These are phyloP conservation scores for Crypturellus undulatus DNA, from an alignment of 2,113 vertebrate genomes.

Conservation along the genomic window DNA sequence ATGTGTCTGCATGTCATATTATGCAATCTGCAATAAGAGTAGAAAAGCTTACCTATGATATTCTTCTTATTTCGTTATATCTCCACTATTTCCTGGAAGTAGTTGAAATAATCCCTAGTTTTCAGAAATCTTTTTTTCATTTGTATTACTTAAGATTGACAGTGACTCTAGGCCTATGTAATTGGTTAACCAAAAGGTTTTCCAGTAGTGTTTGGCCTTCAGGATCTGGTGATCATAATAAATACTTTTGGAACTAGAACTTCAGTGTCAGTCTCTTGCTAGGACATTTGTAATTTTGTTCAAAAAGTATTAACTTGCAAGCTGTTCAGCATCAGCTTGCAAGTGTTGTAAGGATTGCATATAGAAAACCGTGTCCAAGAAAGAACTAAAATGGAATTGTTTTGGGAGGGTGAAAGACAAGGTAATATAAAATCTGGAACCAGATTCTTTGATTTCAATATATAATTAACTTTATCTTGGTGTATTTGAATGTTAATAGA, in stretches of 20 bases:
- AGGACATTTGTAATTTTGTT: neutral
- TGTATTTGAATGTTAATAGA: neutral
- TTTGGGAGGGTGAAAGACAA: neutral
- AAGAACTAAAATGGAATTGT: neutral
- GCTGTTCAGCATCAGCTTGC: neutral
- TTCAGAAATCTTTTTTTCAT: neutral
- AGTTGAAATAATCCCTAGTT: neutral
- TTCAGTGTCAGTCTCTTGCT: neutral
- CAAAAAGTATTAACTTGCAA: neutral
- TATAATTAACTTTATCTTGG: neutral
- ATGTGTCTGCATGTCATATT: neutral
- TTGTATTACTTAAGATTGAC: neutral
- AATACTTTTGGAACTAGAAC: neutral
- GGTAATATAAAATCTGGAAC: neutral
- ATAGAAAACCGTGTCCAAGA: neutral
- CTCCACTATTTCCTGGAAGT: neutral
- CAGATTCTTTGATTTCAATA: neutral
- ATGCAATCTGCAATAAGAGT: neutral
- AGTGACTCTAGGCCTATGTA: neutral
- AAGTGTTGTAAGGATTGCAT: fast-evolving
- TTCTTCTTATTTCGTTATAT: neutral
- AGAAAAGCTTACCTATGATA: neutral
- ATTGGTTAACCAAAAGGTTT: neutral
- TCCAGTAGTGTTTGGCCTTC: neutral
- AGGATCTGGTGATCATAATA: neutral